Base-by-base conservation (phyloP, 2,888 invertebrate species). In the Cyaniris semiargus region DNA sequence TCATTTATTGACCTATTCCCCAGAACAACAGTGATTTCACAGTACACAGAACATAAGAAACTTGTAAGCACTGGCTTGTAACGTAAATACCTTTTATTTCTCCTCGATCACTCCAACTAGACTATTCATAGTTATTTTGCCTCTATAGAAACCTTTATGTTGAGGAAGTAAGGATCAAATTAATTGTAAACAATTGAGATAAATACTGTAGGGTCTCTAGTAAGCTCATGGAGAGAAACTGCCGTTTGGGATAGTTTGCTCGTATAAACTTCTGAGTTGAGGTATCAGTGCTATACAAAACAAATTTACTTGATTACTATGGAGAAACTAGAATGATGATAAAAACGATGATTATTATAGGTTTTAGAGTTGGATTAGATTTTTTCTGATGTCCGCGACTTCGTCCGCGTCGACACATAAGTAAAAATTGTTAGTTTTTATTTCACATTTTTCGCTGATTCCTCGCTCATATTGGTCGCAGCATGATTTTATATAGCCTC, bases 21-120 rank as follows among this genome's bases (percentile, higher is more conserved):
- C 23, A 60, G 23, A 23, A 60, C 10, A 60, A 60, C 21, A 60
- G 60, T 13, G 60, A 23, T 60, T 60, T 23, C 23, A 23, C 60
- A 60, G 60, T 23, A 60, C 60, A 60, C 21, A 23, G 23, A 60
- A 60, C 60, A 21, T 23, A 21, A 21, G 21, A 60, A 60, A 60
- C 23, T 60, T 60, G 60, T 60, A 23, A 60, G 60, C 60, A 23
- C 60, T 60, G 60, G 21, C 10, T 60, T 60, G 60, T 60, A 23
- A 60, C 60, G 60, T 60, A 60, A 60, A 60, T 23, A 23, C 10
- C 21, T 21, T 60, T 60, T 60, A 60, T 60, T 60, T 60, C 23
- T 60, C 60, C 60, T 60, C 23, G 60, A 60, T 60, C 60, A 60
- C 23, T 13, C 21, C 60, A 23, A 53, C 53, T 53, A 18, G 53